Conservation (phyloP, 2,888 invertebrate species). For the Alviniconcha strummeri region DNA sequence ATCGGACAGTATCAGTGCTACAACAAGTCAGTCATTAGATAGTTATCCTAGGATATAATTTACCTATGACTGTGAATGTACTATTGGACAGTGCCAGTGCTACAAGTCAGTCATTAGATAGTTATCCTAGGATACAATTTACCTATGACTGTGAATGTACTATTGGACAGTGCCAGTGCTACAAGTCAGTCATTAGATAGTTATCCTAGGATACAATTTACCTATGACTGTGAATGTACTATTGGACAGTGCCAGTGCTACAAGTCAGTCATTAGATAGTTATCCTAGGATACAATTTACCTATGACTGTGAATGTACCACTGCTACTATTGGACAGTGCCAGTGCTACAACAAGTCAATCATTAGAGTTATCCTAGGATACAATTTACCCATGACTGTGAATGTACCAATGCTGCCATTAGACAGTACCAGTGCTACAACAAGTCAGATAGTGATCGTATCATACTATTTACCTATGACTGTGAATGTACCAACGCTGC, state of each 20-base stretch:
- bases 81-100: constrained; percentile 50
- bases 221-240: background rate
- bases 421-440: constrained; percentile 52
- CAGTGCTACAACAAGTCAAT: constrained; percentile 58
- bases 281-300: background rate
- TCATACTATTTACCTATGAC: background rate
- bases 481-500: constrained; percentile 59
- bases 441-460: constrained; percentile 34
- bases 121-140: background rate
- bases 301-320: background rate
- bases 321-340: constrained; percentile 5
- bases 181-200: constrained; percentile 40
- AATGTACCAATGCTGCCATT: constrained; percentile 54
- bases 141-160: background rate
- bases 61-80: background rate
- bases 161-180: constrained; percentile 41
- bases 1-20: constrained; percentile 49
- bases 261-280: constrained; percentile 38
- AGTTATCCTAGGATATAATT: background rate
- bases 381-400: constrained; percentile 60
- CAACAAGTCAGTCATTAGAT: constrained; percentile 43
- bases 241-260: constrained; percentile 47
- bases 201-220: background rate
- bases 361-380: constrained; percentile 53
- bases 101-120: constrained; percentile 41